Evolutionary conservation across 2,888 invertebrate species (phyloP).

Genomic region (Aleiodes alternator): DNA sequence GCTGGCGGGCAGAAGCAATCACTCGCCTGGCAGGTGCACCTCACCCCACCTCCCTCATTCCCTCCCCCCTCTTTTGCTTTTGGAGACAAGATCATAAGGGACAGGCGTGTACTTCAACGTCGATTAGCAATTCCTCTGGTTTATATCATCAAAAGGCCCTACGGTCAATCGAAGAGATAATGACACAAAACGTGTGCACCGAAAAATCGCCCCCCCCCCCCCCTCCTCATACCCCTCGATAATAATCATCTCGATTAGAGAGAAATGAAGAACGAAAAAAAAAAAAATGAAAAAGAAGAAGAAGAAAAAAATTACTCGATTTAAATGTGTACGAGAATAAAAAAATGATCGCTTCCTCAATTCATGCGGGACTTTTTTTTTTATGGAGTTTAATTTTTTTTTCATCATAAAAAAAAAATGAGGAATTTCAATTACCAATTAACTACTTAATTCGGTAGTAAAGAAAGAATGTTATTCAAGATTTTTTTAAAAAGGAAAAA

Average conservation of each 20-base stretch:
- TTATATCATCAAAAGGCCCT: constrained; percentile 38
- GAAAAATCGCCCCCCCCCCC: background rate
- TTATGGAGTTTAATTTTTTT: no score
- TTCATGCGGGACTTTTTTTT: no score
- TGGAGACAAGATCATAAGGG: constrained; percentile 43
- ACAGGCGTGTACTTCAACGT: constrained; percentile 35
- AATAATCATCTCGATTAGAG: constrained; percentile 21
- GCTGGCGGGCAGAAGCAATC: constrained; percentile 35
- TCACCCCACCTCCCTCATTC: no score
- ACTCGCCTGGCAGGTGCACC: constrained; percentile 37
- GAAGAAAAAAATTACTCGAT: background rate
- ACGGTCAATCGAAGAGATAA: constrained; percentile 38
- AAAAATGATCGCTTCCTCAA: no score
- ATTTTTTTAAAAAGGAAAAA: no score
- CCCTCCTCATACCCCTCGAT: background rate
- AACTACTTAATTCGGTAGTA: no score
- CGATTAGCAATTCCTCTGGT: constrained; percentile 33
- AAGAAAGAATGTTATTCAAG: no score
- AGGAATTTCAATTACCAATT: no score
- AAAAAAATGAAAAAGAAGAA: no score
- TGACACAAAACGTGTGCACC: constrained; percentile 9
- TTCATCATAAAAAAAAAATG: no score
- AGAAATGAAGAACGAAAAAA: background rate
- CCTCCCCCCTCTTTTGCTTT: constrained; percentile 10
- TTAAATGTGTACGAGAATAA: no score